Evolutionary conservation across 2,113 vertebrate genomes (phyloP), one percentile per base, ranked within the genome.

Genomic region (Callorhinus ursinus): DNA sequence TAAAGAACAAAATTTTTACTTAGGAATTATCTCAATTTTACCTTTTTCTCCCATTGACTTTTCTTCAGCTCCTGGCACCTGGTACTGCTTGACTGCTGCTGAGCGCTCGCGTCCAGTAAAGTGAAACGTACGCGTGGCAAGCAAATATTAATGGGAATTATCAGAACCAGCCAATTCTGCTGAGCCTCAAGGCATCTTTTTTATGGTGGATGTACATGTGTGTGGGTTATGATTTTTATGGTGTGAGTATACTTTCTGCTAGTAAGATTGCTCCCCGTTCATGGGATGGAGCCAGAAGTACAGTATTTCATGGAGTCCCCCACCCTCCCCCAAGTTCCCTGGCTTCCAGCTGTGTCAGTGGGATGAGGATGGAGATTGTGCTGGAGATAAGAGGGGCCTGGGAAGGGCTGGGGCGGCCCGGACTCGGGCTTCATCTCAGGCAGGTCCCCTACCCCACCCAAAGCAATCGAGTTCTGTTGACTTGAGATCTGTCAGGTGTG

Each of bases 1-100:
- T 74, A 39, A 79, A 84, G 74, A 79, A 59, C 55, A 95, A 80
- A 84, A 71, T 21, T 19, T 81, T 93, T 72, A 33, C 91, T 95
- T 96, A 72, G 10, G 74, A 80, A 84, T 95, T 26, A 67, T 88
- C 93, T 93, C 96, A 24, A 22, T 51, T 83, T 94, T 59, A 59
- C 51, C 0, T 31, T 90, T 92, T 82, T 57, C 69, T 90, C 80
- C 74, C 69, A 28, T 74, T 95, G 85, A n/a, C 42, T 96, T 90
- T 72, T 79, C 65, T 49, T 69, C 71, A 57, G 36, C 26, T 55
- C 39, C 95, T 92, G 96, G 91, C 76, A 57, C 74, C 82, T 79
- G 88, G 51, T 88, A 3, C 57, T 81, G 82, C 49, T 87, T 93
- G 93, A 82, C 16, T 21, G 53, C 67, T 86, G 79, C 79, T 90